phyloP scores from a whole-genome alignment of 2,797 vertebrate genomes.

The Manis pentadactyla region DNA sequence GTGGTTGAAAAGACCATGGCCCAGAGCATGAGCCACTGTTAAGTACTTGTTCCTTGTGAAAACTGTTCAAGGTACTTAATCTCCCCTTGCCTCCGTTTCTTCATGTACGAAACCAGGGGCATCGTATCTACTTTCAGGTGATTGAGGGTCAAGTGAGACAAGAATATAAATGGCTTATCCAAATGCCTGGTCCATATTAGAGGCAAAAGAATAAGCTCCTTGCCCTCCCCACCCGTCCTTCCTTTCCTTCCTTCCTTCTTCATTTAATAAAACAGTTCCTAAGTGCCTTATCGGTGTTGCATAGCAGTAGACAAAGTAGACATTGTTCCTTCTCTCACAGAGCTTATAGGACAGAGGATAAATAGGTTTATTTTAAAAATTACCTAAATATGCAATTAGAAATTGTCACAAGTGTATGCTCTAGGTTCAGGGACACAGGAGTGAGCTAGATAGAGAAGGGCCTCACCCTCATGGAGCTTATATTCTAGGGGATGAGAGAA shows the following conservation, averaged over 20 bases:
- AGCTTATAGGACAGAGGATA: not conserved
- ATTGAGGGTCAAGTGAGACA: not conserved
- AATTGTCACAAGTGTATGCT: not conserved
- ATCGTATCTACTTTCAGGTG: not conserved
- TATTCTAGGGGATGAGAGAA: not conserved
- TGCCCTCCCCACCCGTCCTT: not conserved
- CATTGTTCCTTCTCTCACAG: not conserved
- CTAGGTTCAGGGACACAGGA: not conserved
- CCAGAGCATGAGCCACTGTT: not conserved
- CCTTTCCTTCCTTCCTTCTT: not conserved
- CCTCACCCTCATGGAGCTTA: not conserved
- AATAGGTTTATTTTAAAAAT: not conserved
- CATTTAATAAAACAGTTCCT: not conserved
- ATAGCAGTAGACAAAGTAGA: not conserved
- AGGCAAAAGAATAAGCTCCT: not conserved
- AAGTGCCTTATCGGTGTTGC: not conserved
- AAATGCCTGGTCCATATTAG: not conserved
- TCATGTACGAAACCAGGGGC: not conserved
- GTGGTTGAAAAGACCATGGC: not conserved
- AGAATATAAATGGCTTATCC: not conserved
- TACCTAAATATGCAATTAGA: not conserved
- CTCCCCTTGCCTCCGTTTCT: not conserved
- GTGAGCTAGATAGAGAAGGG: not conserved
- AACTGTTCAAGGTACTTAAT: not conserved
- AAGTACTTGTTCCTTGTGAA: not conserved